Conservation (phyloP, 2,113 vertebrate genomes). For the Rhinichthys klamathensis region DNA sequence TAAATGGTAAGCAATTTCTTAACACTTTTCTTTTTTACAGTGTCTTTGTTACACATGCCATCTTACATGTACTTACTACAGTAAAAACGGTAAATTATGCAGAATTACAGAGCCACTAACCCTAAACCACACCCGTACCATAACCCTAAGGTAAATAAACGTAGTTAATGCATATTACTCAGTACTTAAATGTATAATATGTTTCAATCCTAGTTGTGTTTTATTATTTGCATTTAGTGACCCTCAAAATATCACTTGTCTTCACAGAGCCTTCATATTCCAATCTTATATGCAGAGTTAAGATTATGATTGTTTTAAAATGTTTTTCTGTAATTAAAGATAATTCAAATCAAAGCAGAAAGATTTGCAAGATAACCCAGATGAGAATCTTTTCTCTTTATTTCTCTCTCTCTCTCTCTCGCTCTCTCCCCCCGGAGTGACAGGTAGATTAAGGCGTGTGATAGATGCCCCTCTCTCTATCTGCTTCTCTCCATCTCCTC, state of each 20-base stretch:
- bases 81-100: too few species aligned
- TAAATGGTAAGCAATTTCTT: too few species aligned
- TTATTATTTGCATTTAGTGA: not conserved
- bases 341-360: not conserved
- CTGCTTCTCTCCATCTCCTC: constrained; percentile 56
- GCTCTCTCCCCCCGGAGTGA: constrained; percentile 67
- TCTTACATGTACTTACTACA: too few species aligned
- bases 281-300: not conserved
- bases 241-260: not conserved
- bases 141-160: too few species aligned
- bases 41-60: too few species aligned
- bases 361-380: constrained; percentile 14
- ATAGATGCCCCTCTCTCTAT: constrained; percentile 58
- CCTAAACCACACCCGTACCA: too few species aligned
- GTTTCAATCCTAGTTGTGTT: not conserved
- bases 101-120: too few species aligned
- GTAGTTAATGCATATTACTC: too few species aligned
- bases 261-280: not conserved
- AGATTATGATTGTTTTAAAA: not conserved
- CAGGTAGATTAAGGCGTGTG: constrained; percentile 74
- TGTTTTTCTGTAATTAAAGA: not conserved
- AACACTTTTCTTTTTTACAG: too few species aligned
- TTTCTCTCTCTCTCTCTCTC: constrained; percentile 12
- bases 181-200: not conserved
- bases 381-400: constrained; percentile 1